Base-by-base conservation (phyloP, 2,797 vertebrate genomes). In the Myotis findleyi region DNA sequence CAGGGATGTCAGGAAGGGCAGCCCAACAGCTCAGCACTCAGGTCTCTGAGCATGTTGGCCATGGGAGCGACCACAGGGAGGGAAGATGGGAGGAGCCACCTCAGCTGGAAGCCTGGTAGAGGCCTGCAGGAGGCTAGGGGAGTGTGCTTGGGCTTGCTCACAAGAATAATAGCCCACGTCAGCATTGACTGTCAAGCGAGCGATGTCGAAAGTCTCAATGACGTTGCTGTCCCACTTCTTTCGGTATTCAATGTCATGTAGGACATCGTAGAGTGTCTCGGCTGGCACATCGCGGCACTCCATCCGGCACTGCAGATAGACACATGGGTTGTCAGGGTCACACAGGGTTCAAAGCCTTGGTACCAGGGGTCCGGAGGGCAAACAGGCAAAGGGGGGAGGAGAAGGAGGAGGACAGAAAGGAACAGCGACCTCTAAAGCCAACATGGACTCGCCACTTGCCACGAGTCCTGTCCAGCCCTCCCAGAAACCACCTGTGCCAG, bases 161-260 rank as follows among this genome's bases (percentile, higher is more conserved):
- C 99, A 99, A 66, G 99, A 99, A 97, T 99, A 99, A 97, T 99
- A 99, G 55, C 99, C 99, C 9, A 99, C 99, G 1, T 99, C 99
- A 0, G 99, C 99, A n/a, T 99, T 99, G 98, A 99, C 99, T 0
- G 99, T 99, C 86, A 99, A 98, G 84, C 99, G 99, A 33, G 99
- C 99, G 1, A 99, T 99, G 97, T 99, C 99, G 0, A 99, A 99
- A 62, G 99, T 99, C 98, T 99, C 99, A 1, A 99, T 99, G 98
- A 99, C 99, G 2, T 99, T 99, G 14, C 98, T 98, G 98, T 99
- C 99, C 99, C 99, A 99, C 92, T 99, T 99, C 83, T 96, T 98
- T 72, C 99, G 98, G 97, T 99, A 99, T 87, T 99, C 99, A 1
- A 99, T 99, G 98, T 99, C 99, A 1, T 99, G 99, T 2, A 99